A percentile compares a stretch with the other conserved stretches of the same genome.
phyloP scores from a whole-genome alignment of 1,140 invertebrate genomes.

The Leptonema lineaticorne region DNA sequence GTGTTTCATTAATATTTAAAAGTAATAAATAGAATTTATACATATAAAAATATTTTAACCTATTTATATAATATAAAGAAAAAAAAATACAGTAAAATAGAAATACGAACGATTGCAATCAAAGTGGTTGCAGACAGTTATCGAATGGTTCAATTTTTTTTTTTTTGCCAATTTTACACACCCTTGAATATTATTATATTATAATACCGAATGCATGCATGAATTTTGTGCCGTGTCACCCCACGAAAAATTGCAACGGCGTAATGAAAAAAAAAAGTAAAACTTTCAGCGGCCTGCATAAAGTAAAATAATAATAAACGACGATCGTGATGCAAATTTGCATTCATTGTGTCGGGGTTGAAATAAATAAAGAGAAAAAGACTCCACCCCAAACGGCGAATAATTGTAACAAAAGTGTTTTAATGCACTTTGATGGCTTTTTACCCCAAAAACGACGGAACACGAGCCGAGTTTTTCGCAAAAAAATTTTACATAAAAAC shows the following conservation, averaged over 20 bases:
- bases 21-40: too few species aligned
- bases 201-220: too few species aligned
- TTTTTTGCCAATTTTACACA: background rate
- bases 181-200: background rate
- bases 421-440: constrained; percentile 25
- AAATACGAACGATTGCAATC: background rate
- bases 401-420: constrained; percentile 29
- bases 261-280: background rate
- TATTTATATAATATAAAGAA: too few species aligned
- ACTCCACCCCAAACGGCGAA: constrained; percentile 2
- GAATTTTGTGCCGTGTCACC: background rate
- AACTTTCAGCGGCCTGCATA: background rate
- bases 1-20: too few species aligned
- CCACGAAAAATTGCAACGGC: background rate
- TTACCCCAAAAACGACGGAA: constrained; percentile 13
- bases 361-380: too few species aligned
- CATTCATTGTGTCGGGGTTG: constrained; percentile 5
- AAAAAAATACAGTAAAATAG: background rate
- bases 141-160: background rate
- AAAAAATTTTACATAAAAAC: constrained; percentile 1
- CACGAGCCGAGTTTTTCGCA: constrained; percentile 5
- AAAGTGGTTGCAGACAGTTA: background rate
- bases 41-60: too few species aligned
- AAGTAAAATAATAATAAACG: constrained; percentile 20
- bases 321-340: constrained; percentile 20